Evolutionary conservation across 2,797 vertebrate genomes (phyloP), one percentile per base, ranked within the genome.

Genomic region (Microchirus variegatus): DNA sequence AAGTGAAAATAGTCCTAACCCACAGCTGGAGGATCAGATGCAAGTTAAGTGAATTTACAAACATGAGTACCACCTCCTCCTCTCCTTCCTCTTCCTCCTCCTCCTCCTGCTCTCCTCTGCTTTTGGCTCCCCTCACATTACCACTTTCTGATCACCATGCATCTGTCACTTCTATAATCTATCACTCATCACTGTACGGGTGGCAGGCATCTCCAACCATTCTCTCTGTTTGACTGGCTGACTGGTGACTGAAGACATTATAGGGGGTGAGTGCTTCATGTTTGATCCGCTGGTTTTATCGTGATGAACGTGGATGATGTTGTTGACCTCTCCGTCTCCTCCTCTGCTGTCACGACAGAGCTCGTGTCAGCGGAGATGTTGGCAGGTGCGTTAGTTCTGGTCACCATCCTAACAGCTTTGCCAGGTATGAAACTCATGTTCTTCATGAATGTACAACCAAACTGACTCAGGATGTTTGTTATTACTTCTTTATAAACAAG

Each of bases 351-450:
- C 77, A 67, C 71, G 63, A 19, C 70, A 86, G 81, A 63, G 73
- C 76, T 81, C 1, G 74, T 58, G 82, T 83, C 82, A 87, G 87
- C 86, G 73, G 89, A 90, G 78, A 94, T 94, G 93, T 92, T 89
- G 90, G 82, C 81, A 83, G 80, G 84, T 82, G 85, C 48, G 16
- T 78, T 91, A 58, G 65, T 88, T 77, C 74, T 93, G 80, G 79
- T 70, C 64, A 73, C 69, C 72, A 78, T 91, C 86, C 87, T 87
- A 10, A 71, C 88, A 70, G 43, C 67, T 86, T 84, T 91, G 74
- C 87, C 91, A 91, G 92, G 93, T 94, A 87, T 74, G 73, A 66
- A 12, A 53, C 53, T 14, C 12, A 42, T 14, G 40, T 61, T 44
- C 5, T 43, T 42, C 2, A 12, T 40, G n/a, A 49, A 13, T 40